Evolutionary conservation across 2,888 invertebrate species (phyloP).

Genomic region (Ethmia dodecea): DNA sequence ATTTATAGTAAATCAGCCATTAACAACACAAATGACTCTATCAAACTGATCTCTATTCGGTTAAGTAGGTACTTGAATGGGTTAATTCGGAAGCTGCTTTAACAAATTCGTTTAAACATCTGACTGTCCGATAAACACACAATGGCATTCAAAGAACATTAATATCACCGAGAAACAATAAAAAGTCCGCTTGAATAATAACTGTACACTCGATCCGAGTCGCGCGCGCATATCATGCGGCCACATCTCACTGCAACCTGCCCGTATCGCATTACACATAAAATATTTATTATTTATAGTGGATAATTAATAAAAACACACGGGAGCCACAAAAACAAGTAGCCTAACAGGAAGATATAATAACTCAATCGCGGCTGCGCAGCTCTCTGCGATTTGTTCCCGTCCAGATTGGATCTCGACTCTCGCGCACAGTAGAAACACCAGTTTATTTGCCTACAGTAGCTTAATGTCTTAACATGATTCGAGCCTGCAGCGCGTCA

Average conservation of each 20-base stretch:
- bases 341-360: conserved; percentile 75
- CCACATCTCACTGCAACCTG: conserved; percentile 57
- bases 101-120: conserved; percentile 28
- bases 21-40: too few relatives aligned
- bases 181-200: conserved; percentile 64
- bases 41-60: too few relatives aligned
- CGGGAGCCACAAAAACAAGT: conserved; percentile 74
- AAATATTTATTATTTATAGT: conserved; percentile 76
- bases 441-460: conserved; percentile 44
- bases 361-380: conserved; percentile 73
- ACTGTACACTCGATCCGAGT: conserved; percentile 45
- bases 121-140: conserved; percentile 30
- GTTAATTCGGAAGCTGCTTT: conserved; percentile 41
- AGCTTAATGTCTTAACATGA: conserved; percentile 69
- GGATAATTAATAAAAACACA: conserved; percentile 75
- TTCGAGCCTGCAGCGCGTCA: too few relatives aligned
- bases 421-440: conserved; percentile 42
- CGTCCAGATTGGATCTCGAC: conserved; percentile 68
- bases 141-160: conserved; percentile 37
- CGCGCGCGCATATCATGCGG: conserved; percentile 49
- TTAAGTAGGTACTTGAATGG: too few relatives aligned
- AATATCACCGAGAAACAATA: conserved; percentile 58
- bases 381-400: conserved; percentile 67
- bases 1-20: too few relatives aligned
- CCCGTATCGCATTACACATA: conserved; percentile 72